Evolutionary conservation across 2,797 vertebrate species (phyloP).

Genomic region (Coluber constrictor): DNA sequence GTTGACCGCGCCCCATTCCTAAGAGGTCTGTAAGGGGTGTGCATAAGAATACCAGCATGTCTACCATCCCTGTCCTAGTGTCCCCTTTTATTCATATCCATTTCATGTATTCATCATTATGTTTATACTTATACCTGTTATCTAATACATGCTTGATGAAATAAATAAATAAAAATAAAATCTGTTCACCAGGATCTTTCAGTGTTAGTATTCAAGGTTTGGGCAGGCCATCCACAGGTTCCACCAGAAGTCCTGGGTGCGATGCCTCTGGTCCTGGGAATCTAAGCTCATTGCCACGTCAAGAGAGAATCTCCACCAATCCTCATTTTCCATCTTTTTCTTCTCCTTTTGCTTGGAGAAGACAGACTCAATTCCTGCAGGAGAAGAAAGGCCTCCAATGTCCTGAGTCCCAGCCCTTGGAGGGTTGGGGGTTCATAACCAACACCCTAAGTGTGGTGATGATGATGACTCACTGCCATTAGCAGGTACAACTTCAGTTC

Average conservation of each 20-base stretch:
- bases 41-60: fast-evolving
- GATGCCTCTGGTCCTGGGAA: background rate
- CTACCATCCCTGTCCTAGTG: too few relatives aligned
- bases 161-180: too few relatives aligned
- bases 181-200: background rate
- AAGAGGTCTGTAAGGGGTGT: too few relatives aligned
- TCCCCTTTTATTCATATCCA: too few relatives aligned
- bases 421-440: background rate
- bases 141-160: too few relatives aligned
- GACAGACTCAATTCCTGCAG: background rate
- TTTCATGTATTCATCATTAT: too few relatives aligned
- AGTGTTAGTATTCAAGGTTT: background rate
- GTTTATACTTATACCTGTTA: too few relatives aligned
- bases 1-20: too few relatives aligned
- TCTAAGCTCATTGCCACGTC: background rate
- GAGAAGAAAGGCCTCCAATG: background rate
- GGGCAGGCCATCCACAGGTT: background rate
- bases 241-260: background rate
- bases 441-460: background rate
- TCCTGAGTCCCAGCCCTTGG: background rate
- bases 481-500: background rate
- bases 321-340: too few relatives aligned
- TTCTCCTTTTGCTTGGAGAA: background rate
- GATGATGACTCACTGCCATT: background rate
- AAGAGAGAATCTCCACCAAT: background rate